Evolutionary conservation across 2,888 invertebrate genomes (phyloP), one percentile per base, ranked within the genome.

Genomic region (Hydrotaea cyrtoneurina): DNA sequence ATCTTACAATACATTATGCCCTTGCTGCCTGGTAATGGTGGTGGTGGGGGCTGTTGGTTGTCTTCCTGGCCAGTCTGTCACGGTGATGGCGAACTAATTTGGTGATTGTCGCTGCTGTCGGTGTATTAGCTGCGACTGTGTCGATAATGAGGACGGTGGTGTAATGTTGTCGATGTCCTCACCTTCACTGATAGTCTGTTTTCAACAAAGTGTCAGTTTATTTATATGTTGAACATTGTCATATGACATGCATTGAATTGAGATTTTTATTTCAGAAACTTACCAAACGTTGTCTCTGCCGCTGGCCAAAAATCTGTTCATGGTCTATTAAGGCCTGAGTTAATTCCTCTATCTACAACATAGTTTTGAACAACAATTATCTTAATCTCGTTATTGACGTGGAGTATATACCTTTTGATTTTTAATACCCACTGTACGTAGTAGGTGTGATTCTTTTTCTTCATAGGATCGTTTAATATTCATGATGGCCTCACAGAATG

Each of bases 401-500:
- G 11, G 39, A 39, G 77, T 84, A 21, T 62, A 57, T 69, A 86
- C 87, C 83, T 84, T 64, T 55, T 86, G 72, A 3, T 66, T 80
- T 39, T 55, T 55, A 0, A 10, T 11, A 4, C n/a, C 50, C 36
- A 86, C 50, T 5, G 39, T 57, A 3, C 73, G 53, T 21, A 82
- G 11, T 0, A 86, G 57, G 31, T 78, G 59, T 1, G 4, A 17
- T 73, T 87, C 86, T 15, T 62, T 73, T 23, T 86, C 76, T 39
- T 83, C n/a, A 59, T 66, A 85, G 11, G 59, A 64, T 2, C 74
- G 26, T 43, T 83, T 83, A 46, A 90, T 84, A 4, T 87, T 80
- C 57, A 77, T 26, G 10, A 91, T 88, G 21, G 87, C 87, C 0
- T 57, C 66, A 23, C 89, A 88, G 62, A 89, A 91, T 0, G 91